Evolutionary conservation across 2,888 invertebrate genomes (phyloP), one percentile per base, ranked within the genome.

Genomic region (Vandiemenella viatica): DNA sequence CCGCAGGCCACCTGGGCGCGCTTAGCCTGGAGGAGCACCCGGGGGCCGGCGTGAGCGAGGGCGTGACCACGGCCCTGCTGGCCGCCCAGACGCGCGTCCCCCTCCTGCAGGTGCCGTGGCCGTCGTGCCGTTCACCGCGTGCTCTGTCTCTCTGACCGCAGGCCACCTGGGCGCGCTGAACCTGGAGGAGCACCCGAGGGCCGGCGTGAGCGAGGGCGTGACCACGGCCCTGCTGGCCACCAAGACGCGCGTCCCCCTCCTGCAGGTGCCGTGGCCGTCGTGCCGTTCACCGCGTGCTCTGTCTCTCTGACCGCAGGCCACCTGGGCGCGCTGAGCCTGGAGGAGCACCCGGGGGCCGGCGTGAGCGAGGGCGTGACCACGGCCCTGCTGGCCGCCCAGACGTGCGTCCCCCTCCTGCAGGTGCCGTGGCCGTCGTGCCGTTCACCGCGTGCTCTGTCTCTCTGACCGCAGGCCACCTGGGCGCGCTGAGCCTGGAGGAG

Each of bases 301-400:
- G n/a, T n/a, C n/a, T n/a, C n/a, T n/a, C n/a, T n/a, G n/a, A n/a
- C n/a, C n/a, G n/a, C n/a, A n/a, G n/a, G n/a, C n/a, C n/a, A n/a
- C n/a, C n/a, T n/a, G n/a, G n/a, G n/a, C n/a, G n/a, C n/a, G n/a
- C n/a, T n/a, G n/a, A n/a, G n/a, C n/a, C n/a, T n/a, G n/a, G n/a
- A n/a, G n/a, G n/a, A n/a, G n/a, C n/a, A n/a, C n/a, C n/a, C n/a
- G n/a, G n/a, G 65, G 46, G 59, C 59, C 46, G 72, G 73, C 5
- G 70, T 70, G 64, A 68, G 72, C 1, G 74, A 73, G 58, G 72
- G 72, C 2, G 62, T 72, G 43, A 71, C 71, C 1, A 65, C 73
- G 61, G 60, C 71, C n/a, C 59, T 73, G 2, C 63, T 74, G 7
- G 69, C 71, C 1, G 55, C 69, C 1, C 72, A 73, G 60, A 71